Base-by-base conservation (phyloP, 30 jellyfish, hydroid and myxozoan genomes). In the Pseudorhiza aurosa region DNA sequence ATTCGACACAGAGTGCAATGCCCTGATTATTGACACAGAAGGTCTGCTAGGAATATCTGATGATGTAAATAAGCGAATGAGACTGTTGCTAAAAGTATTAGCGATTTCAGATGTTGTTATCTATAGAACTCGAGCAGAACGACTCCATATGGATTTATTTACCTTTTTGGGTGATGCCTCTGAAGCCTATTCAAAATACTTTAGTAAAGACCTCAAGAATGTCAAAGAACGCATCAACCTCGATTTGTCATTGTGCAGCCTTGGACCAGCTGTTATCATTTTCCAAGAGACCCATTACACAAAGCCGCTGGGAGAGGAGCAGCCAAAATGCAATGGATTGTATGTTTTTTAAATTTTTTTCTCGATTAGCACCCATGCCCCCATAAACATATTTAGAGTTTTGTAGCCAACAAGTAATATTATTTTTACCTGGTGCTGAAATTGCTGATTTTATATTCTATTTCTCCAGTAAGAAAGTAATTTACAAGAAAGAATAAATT, bases 111-210 rank as follows among this genome's bases (percentile, higher is more conserved):
- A 94, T 82, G 94, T 94, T 60, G 99, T 94, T 8, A 82, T 94
- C 50, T 94, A 94, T 56, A 59, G 99, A 33, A 94, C 99, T 63
- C 56, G 99, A 63, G 99, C 99, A 2, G 99, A 94, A 46, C 65
- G 99, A 26, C 92, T 94, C 18, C 99, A 94, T 57, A 87, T 96
- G 95, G 99, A 94, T 71, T 72, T 94, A 95, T 94, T 87, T 85
- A 82, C 97, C 9, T 94, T 94, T 62, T 72, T 94, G 31, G 99
- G 99, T 49, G 99, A 94, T 83, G 99, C 99, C 9, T 94, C 99
- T 29, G 99, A 94, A 50, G 99, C 99, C 21, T 94, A 94, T 67
- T 42, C 88, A 22, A 94, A 94, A 75, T 83, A 85, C 75, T 94
- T 94, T 65, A 88, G 97, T 59, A 94, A 83, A 36, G 99, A 94